Evolutionary conservation across 2,888 invertebrate species (phyloP), one percentile per base, ranked within the genome.

Genomic region (Aleiodes leptofemur): DNA sequence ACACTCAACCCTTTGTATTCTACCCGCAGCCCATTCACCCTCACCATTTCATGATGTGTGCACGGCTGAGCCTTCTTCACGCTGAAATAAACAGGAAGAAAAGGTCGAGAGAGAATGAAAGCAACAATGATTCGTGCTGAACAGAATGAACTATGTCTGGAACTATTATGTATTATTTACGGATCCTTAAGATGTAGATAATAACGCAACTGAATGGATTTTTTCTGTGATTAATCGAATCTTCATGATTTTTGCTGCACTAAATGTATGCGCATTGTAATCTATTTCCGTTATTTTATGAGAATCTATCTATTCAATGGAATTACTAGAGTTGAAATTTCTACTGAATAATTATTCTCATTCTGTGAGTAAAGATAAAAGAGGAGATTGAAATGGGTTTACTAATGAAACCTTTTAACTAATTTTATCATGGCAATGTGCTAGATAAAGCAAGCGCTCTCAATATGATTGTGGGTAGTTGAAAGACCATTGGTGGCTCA

Each of bases 111-210:
- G 11, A 43, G 13, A 16, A 23, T 14, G 43, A 48, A 11, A 29
- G 29, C 31, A 59, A 64, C 64, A 14, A 64, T 14, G 64, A 64
- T 64, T 64, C 16, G 43, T 43, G 16, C 14, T n/a, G 14, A 14
- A 14, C n/a, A 38, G n/a, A 61, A 61, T 61, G 61, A 34, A 11
- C 38, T 61, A 16, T 16, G 11, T 34, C 23, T 43, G 48, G 3
- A 23, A 61, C 3, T 43, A 43, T 13, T 64, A 16, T 48, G 9
- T 3, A 43, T n/a, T 61, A 61, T 61, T 61, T 38, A 61, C 9
- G 38, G 61, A 61, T 61, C 34, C 61, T 61, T 38, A 43, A n/a
- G 14, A 61, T 43, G 61, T 61, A 11, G 43, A 61, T 61, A 61
- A 43, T 61, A 13, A 61, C 34, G n/a, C 61, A 38, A 14, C 14